Base-by-base conservation (phyloP, 2,113 vertebrate genomes). In the Gymnorhina tibicen region DNA sequence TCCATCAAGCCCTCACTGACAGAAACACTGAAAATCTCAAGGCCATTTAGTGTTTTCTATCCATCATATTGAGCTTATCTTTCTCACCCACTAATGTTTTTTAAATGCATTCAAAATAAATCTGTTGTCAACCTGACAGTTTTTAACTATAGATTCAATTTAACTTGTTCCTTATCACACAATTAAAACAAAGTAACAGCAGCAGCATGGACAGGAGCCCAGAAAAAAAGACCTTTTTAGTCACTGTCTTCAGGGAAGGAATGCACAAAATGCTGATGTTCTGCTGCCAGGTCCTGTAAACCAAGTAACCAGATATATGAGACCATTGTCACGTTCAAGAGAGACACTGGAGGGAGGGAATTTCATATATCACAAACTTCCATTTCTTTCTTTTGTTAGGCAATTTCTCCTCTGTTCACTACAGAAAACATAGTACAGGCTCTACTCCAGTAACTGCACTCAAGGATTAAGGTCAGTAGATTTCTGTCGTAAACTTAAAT, bases 11-110 rank as follows among this genome's bases (percentile, higher is more conserved):
- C 35, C 35, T 76, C 33, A 7, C 59, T 56, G 90, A 59, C 30
- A 87, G 58, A 89, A 88, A 56, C 39, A 81, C 4, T 27, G 60
- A 89, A 95, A 94, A 79, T 89, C 70, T 91, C 87, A 93, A 84
- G 49, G 81, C 64, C 41, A 68, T 83, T 86, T 84, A 66, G 55
- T 86, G 49, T 33, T 86, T 91, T 89, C 37, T 42, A 60, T 74
- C 74, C 30, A 89, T 91, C 78, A 82, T 74, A 67, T 14, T 7
- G 13, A 85, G 30, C 76, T 94, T 80, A 72, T 53, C 60, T 85
- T 91, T 87, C n/a, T 70, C 39, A 9, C 3, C 11, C 3, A 2
- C 37, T 28, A 76, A 69, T 5, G 6, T 32, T 77, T 94, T 88
- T 76, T 32, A 80, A 1, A 10, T 64, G n/a, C 19, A n/a, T 91